Evolutionary conservation across 2,113 vertebrate genomes (phyloP), one percentile per base, ranked within the genome.

Genomic region (Pontoporia blainvillei): DNA sequence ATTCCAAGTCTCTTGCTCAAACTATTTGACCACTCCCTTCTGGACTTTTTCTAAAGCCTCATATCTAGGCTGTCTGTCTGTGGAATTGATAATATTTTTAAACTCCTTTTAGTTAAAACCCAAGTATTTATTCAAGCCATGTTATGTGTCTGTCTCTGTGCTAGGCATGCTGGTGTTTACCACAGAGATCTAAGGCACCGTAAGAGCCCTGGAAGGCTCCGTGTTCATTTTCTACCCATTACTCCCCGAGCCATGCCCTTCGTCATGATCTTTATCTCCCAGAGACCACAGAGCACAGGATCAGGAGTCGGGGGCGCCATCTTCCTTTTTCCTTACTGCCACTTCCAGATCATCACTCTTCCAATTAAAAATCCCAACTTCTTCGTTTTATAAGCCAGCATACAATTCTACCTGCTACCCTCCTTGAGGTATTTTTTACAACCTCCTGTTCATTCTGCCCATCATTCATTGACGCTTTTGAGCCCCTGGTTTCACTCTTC

Each of bases 71-170:
- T 52, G 2, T 83, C 78, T 86, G 52, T 86, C 82, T 92, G 39
- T 83, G 27, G 29, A 36, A 44, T 9, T 90, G 94, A 69, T 93
- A 91, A 95, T 72, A 31, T 34, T 62, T 95, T 87, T 10, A 83
- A 78, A 79, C 8, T 67, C 41, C 34, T 76, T 66, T 91, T 72
- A 76, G 46, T 88, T 93, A 93, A 97, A 97, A 46, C 71, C 44
- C 61, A 89, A 46, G 62, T 59, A 83, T 93, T 93, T 79, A 29
- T 71, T 87, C 69, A 79, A 59, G 62, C 15, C 23, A 21, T 88
- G 31, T 44, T n/a, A 54, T 18, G 8, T 52, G 21, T 81, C 76
- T 76, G 69, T 17, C 82, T 78, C n/a, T 72, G 20, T 67, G 8
- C 31, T 67, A 76, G 66, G 14, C 78, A 23, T 9, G 8, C 12